Base-by-base conservation (phyloP, 2,797 vertebrate species). In the Spinus olivaceus region DNA sequence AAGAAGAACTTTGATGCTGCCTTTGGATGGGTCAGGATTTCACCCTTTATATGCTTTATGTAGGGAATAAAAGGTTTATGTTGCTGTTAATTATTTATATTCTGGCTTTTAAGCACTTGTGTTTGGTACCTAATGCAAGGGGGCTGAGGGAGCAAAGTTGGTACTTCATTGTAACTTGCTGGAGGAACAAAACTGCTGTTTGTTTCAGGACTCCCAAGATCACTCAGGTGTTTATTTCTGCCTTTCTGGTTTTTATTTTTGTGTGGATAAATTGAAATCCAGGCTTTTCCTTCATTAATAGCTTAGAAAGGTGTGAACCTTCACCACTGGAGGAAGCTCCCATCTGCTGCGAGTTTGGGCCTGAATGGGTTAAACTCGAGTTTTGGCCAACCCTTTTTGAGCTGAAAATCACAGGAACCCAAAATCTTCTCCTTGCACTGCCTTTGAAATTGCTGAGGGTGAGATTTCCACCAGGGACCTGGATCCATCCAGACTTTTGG, bases 31-130 rank as follows among this genome's bases (percentile, higher is more conserved):
- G 63, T 72, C 57, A 57, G 65, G 66, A 81, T 88, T 91, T 92
- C 66, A 90, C 63, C 77, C 47, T 81, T 92, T 86, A 18, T 41
- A 37, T 69, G 63, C 54, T 94, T 87, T 56, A 63, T 42, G 41
- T 56, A 53, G 56, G 27, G 37, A 72, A 91, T 96, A 49, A 96
- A 95, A 94, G 47, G 92, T 96, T 63, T 12, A 94, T 96, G 85
- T 69, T 30, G 73, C 28, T 83, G 61, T 96, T 88, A 94, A 96
- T 94, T 96, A 95, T 96, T 96, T 59, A 97, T 86, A 20, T 42
- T 32, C 54, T 88, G 59, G 81, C 86, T 96, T 96, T 95, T 88
- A 94, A 83, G 91, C 69, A 25, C 81, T 96, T 91, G 81, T 39
- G 61, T 14, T 93, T 86, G 56, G 76, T 78, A 66, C 87, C 63